Percentiles rank a stretch among this genome's conserved stretches.
phyloP scores from a whole-genome alignment of 2,888 invertebrate species.

The Arrhopalites spinosus region DNA sequence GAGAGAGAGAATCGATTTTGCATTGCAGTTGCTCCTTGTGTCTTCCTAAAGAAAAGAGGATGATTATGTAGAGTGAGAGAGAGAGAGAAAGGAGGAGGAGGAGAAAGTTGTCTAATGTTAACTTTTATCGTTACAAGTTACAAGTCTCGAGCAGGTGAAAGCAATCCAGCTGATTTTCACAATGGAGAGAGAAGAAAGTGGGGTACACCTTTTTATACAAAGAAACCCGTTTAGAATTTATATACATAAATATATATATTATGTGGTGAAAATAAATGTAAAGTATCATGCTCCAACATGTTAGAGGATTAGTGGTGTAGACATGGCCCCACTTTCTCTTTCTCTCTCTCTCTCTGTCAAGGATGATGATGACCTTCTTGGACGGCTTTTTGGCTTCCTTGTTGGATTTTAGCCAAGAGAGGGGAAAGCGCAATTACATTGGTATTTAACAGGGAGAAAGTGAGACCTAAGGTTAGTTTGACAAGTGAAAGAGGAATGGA shows the following conservation, averaged over 20 bases:
- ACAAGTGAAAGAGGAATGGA: background rate
- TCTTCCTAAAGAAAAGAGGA: background rate
- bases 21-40: background rate
- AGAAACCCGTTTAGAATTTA: background rate
- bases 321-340: background rate
- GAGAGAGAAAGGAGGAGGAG: too few species aligned
- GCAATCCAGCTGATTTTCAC: constrained; percentile 18
- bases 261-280: background rate
- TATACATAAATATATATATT: background rate
- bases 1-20: constrained; percentile 19
- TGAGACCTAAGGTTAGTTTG: background rate
- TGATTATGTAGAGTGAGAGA: too few species aligned
- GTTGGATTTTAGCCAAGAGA: constrained; percentile 18
- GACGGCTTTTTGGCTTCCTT: background rate
- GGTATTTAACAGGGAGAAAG: constrained; percentile 8
- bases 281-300: background rate
- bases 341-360: too few species aligned
- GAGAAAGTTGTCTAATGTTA: too few species aligned
- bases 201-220: background rate
- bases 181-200: constrained; percentile 4
- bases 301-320: background rate
- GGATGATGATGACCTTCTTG: constrained; percentile 1
- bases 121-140: background rate
- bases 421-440: constrained; percentile 1
- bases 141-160: constrained; percentile 17